These are phyloP conservation scores for Baccha elongata DNA, from an alignment of 2,888 invertebrate species.

Conservation along the genomic window DNA sequence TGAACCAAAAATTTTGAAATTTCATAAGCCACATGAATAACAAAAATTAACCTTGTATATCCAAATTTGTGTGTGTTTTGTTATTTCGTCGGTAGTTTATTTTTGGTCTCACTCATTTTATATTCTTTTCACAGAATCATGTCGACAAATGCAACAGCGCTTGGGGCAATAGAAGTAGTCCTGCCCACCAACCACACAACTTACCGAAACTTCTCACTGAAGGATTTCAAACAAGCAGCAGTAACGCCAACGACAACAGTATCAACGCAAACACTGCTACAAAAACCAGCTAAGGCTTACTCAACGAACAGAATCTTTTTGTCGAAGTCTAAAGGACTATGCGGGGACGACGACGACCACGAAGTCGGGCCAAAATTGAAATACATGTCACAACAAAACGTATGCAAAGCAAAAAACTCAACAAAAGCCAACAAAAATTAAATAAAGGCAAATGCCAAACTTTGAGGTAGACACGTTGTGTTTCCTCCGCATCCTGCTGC, in stretches of 20 bases:
- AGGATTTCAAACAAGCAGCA: conserved; percentile 48
- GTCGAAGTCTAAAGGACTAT: conserved; percentile 53
- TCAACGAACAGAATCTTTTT: conserved; percentile 47
- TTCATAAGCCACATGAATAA: conserved; percentile 29
- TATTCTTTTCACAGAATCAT: conserved; percentile 70
- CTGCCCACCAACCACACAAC: conserved; percentile 27
- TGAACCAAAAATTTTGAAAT: conserved; percentile 32
- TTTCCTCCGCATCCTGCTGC: conserved; percentile 49
- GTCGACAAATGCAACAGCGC: conserved; percentile 61
- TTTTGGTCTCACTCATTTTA: conserved; percentile 40
- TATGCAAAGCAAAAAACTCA: conserved; percentile 67
- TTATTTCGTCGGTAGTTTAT: background rate
- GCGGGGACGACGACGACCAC: conserved; percentile 51
- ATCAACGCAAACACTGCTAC: conserved; percentile 38
- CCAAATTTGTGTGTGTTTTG: background rate
- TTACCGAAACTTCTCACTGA: conserved; percentile 39
- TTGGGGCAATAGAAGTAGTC: conserved; percentile 30
- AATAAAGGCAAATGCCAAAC: conserved; percentile 71
- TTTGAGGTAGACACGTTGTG: conserved; percentile 70
- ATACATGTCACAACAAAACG: conserved; percentile 69
- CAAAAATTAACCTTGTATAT: conserved; percentile 15
- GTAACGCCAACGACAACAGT: conserved; percentile 51
- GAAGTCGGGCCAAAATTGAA: conserved; percentile 37
- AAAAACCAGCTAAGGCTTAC: conserved; percentile 34
- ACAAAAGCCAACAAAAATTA: conserved; percentile 70